Percentiles rank a stretch among this genome's conserved stretches.
These are phyloP conservation scores for Aphelenchoides fujianensis DNA, from an alignment of 1,140 invertebrate species.

Conservation along the genomic window DNA sequence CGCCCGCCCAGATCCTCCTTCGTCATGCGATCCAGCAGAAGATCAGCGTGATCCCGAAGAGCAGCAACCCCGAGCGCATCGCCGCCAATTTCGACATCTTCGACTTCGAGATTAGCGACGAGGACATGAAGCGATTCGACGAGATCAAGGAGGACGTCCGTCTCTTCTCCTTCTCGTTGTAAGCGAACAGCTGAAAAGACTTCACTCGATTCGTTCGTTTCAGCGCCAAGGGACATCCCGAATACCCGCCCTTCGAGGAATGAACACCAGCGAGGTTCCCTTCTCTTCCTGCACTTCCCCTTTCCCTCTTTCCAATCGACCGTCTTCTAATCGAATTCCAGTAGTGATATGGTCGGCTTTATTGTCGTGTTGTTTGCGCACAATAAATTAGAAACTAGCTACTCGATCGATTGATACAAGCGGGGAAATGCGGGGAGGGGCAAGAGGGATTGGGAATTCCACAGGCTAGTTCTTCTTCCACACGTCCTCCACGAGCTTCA, in stretches of 20 bases:
- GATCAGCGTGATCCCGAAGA: slow-evolving; percentile 75
- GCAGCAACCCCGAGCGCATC: slow-evolving; percentile 59
- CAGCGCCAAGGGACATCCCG: slow-evolving; percentile 15
- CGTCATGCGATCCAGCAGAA: slow-evolving; percentile 44
- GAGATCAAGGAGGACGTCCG: slow-evolving; percentile 24
- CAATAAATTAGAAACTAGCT: background rate
- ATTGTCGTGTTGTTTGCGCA: background rate
- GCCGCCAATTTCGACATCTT: slow-evolving; percentile 57
- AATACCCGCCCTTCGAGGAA: slow-evolving; percentile 17
- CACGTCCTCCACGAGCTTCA: slow-evolving; percentile 49
- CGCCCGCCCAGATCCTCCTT: slow-evolving; percentile 69
- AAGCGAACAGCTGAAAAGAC: slow-evolving; percentile 10
- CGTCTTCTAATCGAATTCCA: background rate
- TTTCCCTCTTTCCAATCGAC: no score
- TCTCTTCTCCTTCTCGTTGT: slow-evolving; percentile 21
- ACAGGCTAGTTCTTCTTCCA: slow-evolving; percentile 39
- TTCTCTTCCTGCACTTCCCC: no score
- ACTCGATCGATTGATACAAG: background rate
- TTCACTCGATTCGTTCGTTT: background rate
- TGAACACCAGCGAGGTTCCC: background rate
- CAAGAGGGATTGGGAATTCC: no score
- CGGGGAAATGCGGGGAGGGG: no score
- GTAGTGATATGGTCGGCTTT: background rate
- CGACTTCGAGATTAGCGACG: slow-evolving; percentile 36
- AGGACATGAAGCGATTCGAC: slow-evolving; percentile 39